Evolutionary conservation across 2,888 invertebrate genomes (phyloP).

Genomic region (Limnephilus rhombicus): DNA sequence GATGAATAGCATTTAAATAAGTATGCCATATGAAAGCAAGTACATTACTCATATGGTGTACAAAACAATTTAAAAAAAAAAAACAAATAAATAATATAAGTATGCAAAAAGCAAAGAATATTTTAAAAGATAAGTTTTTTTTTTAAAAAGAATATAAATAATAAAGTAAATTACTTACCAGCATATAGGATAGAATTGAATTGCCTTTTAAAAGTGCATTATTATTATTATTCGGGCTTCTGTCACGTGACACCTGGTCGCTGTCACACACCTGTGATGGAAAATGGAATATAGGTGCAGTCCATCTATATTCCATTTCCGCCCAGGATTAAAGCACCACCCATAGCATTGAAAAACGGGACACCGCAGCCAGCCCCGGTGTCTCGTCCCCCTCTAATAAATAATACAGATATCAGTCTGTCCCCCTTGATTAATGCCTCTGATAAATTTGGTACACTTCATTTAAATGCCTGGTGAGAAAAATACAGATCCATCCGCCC

Average conservation of each 20-base stretch:
- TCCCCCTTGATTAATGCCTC: constrained; percentile 64
- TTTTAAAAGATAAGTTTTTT: no score
- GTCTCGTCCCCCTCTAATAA: constrained; percentile 54
- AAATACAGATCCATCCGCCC: constrained; percentile 55
- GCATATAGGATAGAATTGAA: no score
- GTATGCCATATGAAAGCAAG: no score
- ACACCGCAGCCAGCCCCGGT: not conserved
- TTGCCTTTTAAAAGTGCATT: no score
- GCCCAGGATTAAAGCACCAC: not conserved
- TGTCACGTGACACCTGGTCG: not conserved
- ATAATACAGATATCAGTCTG: constrained; percentile 64
- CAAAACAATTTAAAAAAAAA: no score
- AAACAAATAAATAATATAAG: no score
- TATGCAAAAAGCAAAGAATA: no score
- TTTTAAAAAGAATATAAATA: no score
- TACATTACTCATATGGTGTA: no score
- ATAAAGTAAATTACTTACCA: no score
- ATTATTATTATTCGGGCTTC: not conserved
- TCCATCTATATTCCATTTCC: not conserved
- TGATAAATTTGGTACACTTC: constrained; percentile 65
- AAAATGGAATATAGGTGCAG: not conserved
- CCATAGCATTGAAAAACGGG: constrained; percentile 21
- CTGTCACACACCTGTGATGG: not conserved
- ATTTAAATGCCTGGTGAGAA: constrained; percentile 60
- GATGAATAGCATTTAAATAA: no score